These are phyloP conservation scores for Glandiceps talaboti DNA, from an alignment of 53 echinoderm and acorn worm genomes.

Conservation along the genomic window DNA sequence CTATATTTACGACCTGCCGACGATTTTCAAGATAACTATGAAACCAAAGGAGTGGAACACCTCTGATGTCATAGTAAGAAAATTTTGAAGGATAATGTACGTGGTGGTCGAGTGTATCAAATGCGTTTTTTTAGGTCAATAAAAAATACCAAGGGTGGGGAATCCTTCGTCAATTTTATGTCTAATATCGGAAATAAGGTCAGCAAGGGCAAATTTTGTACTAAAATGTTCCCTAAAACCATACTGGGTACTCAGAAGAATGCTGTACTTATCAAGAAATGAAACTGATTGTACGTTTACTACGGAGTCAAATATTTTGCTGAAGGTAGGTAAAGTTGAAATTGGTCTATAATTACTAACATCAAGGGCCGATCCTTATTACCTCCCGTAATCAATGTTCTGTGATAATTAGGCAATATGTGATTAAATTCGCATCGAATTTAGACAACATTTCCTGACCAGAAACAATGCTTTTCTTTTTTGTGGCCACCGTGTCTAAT, in stretches of 20 bases:
- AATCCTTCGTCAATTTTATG: not conserved
- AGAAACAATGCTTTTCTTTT: no score
- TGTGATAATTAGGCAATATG: no score
- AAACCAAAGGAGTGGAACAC: constrained; percentile 2
- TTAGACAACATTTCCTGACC: no score
- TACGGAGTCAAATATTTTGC: not conserved
- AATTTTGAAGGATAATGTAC: not conserved
- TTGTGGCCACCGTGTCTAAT: no score
- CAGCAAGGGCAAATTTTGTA: not conserved
- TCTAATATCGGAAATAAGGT: not conserved
- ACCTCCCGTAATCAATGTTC: no score
- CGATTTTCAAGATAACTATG: constrained; percentile 8
- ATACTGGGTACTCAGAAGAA: not conserved
- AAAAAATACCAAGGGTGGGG: not conserved
- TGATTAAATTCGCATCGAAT: no score
- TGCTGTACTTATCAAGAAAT: not conserved
- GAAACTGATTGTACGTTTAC: not conserved
- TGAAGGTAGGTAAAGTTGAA: not conserved
- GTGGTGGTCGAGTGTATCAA: constrained; percentile 10
- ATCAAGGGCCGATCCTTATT: not conserved
- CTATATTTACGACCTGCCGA: not conserved
- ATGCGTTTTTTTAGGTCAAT: not conserved
- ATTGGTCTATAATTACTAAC: constrained; percentile 1
- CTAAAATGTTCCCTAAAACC: constrained; percentile 1
- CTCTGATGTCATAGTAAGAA: constrained; percentile 6